Conservation (phyloP, 2,888 invertebrate species). For the Yponomeuta malinellus region DNA sequence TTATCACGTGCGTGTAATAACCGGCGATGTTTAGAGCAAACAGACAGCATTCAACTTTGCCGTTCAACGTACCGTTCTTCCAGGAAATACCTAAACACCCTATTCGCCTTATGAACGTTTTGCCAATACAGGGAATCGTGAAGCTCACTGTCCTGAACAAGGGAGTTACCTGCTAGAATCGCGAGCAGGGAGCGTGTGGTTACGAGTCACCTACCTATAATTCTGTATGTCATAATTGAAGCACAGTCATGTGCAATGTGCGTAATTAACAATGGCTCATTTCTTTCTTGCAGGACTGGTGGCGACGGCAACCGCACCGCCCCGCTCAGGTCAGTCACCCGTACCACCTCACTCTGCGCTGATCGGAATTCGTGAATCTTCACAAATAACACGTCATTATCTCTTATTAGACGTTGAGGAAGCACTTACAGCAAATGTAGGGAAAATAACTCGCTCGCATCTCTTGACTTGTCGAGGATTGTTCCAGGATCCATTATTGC, state of each 20-base stretch:
- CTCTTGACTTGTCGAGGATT: conserved; percentile 35
- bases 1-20: neutral
- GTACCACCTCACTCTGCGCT: conserved; percentile 43
- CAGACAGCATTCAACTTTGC: neutral
- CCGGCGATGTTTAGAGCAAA: neutral
- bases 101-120: neutral
- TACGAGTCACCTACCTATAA: conserved; percentile 46
- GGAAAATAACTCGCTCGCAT: conserved; percentile 59
- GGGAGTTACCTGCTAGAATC: conserved; percentile 35
- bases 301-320: conserved; percentile 52
- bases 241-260: conserved; percentile 47
- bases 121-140: neutral
- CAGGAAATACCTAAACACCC: neutral
- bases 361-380: conserved; percentile 70
- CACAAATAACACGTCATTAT: conserved; percentile 70
- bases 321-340: conserved; percentile 62
- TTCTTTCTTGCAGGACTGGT: conserved; percentile 58
- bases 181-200: conserved; percentile 35
- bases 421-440: conserved; percentile 66
- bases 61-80: neutral
- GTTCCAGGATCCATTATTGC: conserved; percentile 56
- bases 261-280: conserved; percentile 55
- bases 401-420: conserved; percentile 67
- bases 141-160: conserved; percentile 23
- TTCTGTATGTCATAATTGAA: conserved; percentile 51